Evolutionary conservation across 2,113 vertebrate species (phyloP), one percentile per base, ranked within the genome.

Genomic region (Vanacampus margaritifer): DNA sequence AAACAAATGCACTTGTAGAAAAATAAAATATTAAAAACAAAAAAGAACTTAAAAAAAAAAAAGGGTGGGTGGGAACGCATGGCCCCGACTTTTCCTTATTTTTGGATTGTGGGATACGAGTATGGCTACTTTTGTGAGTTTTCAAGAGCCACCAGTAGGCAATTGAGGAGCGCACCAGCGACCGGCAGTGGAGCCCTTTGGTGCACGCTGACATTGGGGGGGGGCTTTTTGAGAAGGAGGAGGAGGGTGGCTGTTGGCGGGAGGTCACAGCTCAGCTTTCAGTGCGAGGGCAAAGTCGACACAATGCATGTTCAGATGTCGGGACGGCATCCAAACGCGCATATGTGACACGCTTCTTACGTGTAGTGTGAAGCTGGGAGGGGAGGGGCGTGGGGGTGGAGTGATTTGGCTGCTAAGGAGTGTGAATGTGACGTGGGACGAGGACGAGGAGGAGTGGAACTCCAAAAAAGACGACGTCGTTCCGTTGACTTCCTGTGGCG

Each of bases 1-100:
- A 87, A 88, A 90, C 81, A 85, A 80, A 88, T 72, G 83, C 76
- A 83, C 76, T 88, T 81, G 88, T 88, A 89, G 75, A 88, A 90
- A 90, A 91, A 88, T 88, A 90, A 89, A 89, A 88, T 80, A 77
- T 89, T 74, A 79, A 87, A 87, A 62, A 62, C 43, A 78, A 77
- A 86, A 87, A 61, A 61, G 37, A 78, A 76, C 86, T 87, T 36
- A 39, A 43, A 88, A 90, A 88, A 86, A 88, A 87, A 90, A 88
- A 26, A 26, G 5, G 60, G 60, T n/a, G 37, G 37, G 2, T 0
- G 36, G 58, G 58, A 21, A 23, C 84, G 76, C 69, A 69, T 85
- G 88, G 82, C 83, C 87, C 81, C 79, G 67, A 63, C 72, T 71
- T 66, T 68, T 67, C 65, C n/a, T 73, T 13, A 66, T 86, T 83